phyloP scores from a whole-genome alignment of 1,140 invertebrate species.

The Acyrthosiphon pisum region DNA sequence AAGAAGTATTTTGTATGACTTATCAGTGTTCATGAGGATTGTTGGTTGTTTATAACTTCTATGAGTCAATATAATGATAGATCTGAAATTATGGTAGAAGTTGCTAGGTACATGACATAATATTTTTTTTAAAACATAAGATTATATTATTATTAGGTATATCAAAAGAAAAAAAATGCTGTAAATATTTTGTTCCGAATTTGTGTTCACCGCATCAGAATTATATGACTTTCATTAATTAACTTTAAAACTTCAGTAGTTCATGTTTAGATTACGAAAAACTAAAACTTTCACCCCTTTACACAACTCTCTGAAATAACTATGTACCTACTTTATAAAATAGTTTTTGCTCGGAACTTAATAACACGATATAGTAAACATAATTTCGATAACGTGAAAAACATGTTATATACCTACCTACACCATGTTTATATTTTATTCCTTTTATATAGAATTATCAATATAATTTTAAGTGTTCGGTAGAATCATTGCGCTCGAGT shows the following conservation, averaged over 20 bases:
- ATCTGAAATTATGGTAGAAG: background rate
- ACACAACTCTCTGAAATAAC: background rate
- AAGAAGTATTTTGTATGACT: background rate
- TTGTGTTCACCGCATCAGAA: slow-evolving; percentile 15
- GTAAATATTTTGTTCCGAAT: background rate
- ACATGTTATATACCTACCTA: background rate
- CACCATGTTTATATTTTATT: background rate
- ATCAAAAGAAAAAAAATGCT: background rate
- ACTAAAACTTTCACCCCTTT: slow-evolving; percentile 14
- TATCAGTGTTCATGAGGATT: background rate
- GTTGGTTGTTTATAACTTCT: background rate
- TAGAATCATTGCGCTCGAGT: background rate
- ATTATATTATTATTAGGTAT: background rate
- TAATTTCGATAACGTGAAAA: background rate
- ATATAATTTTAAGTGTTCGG: background rate
- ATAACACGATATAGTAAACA: background rate
- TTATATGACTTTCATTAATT: slow-evolving; percentile 27
- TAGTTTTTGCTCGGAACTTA: background rate
- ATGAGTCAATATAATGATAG: background rate
- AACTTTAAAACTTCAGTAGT: slow-evolving; percentile 38
- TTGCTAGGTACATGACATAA: background rate
- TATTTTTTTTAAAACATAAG: background rate
- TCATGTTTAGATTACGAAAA: slow-evolving; percentile 40
- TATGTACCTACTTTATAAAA: slow-evolving; percentile 3
- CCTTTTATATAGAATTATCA: background rate